Conservation (phyloP, 2,113 vertebrate genomes). For the Zingel zingel region DNA sequence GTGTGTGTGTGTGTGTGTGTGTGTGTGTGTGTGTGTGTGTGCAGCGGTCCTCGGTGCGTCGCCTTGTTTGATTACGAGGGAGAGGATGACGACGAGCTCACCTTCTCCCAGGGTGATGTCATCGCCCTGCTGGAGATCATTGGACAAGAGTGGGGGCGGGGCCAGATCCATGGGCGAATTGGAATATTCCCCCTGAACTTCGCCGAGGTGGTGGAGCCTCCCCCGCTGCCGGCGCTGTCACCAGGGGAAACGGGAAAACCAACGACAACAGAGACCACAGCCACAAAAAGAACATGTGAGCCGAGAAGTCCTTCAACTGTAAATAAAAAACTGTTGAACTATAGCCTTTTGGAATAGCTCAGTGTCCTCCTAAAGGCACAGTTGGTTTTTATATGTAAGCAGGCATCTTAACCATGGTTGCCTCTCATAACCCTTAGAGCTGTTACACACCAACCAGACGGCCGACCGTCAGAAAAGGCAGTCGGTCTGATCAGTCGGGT, state of each 20-base stretch:
- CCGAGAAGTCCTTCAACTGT: background rate
- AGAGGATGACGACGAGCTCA: conserved; percentile 90
- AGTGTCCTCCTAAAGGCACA: too few relatives aligned
- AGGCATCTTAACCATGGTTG: too few relatives aligned
- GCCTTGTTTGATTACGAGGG: conserved; percentile 91
- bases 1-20: background rate
- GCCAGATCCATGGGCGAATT: conserved; percentile 84
- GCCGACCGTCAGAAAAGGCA: too few relatives aligned
- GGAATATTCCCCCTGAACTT: conserved; percentile 92
- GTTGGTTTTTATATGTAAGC: too few relatives aligned
- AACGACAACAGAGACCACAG: background rate
- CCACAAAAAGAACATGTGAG: conserved; percentile 9
- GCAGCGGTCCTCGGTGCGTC: conserved; percentile 85
- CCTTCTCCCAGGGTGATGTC: conserved; percentile 91
- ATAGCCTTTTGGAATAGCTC: too few relatives aligned
- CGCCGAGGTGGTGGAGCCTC: conserved; percentile 85
- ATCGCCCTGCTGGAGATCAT: conserved; percentile 88
- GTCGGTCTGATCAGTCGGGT: too few relatives aligned
- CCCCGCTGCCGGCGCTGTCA: background rate
- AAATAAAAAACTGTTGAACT: too few relatives aligned
- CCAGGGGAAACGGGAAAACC: background rate
- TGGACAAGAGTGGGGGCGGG: conserved; percentile 91
- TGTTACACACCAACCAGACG: too few relatives aligned
- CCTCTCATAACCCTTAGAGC: too few relatives aligned
- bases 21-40: background rate